phyloP scores from a whole-genome alignment of 2,113 vertebrate genomes.

The Misgurnus anguillicaudatus region DNA sequence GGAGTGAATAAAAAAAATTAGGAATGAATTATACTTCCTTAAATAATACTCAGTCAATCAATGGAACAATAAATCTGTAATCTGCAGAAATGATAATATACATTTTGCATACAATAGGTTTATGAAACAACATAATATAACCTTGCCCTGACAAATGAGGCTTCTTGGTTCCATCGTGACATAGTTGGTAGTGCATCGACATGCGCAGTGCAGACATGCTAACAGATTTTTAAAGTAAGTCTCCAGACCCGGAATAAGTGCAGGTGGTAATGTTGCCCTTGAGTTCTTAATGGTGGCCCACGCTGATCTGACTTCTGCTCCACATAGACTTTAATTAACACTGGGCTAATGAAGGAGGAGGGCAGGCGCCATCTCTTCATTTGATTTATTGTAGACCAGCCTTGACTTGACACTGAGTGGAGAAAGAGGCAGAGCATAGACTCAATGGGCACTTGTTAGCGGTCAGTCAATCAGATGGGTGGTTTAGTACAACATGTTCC shows the following conservation, averaged over 20 bases:
- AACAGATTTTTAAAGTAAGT: background rate
- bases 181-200: background rate
- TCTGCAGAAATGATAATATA: too few species aligned
- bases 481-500: background rate
- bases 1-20: background rate
- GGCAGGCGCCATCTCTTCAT: conserved; percentile 11
- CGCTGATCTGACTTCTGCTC: conserved; percentile 17
- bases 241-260: background rate
- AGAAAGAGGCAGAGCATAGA: background rate
- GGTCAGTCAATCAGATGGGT: background rate
- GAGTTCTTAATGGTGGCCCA: conserved; percentile 31
- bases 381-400: conserved; percentile 46
- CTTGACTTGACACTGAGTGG: too few species aligned
- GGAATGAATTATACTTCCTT: too few species aligned
- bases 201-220: background rate
- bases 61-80: too few species aligned
- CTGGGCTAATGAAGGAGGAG: conserved; percentile 29
- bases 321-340: conserved; percentile 49
- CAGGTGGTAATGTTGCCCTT: conserved; percentile 36
- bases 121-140: too few species aligned
- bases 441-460: background rate
- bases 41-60: too few species aligned
- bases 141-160: too few species aligned
- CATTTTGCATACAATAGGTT: too few species aligned
- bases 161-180: background rate